Base-by-base conservation (phyloP, 2,113 vertebrate species). In the Stomatorhinus ivindoensis region DNA sequence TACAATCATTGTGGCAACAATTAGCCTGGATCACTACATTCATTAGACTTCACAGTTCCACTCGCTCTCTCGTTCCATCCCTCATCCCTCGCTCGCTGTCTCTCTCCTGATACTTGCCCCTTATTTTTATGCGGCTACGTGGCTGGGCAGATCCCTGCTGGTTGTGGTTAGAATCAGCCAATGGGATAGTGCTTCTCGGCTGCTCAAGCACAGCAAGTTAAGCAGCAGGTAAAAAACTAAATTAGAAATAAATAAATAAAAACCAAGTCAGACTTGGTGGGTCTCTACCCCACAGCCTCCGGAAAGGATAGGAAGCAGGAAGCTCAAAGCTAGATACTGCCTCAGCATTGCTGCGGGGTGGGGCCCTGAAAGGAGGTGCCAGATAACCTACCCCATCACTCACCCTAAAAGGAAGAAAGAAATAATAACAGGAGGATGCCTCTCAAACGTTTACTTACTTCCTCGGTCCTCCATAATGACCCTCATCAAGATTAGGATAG, bases 101-200 rank as follows among this genome's bases (percentile, higher is more conserved):
- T 91, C 89, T 82, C 42, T 39, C 65, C 47, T 53, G 31, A 44
- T 53, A 21, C 55, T 53, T 15, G 8, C 53, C 51, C 86, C 94
- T 94, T 91, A 95, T 96, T 89, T 55, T 93, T 93, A 95, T 96
- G 92, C 95, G 82, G 44, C 87, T 46, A 65, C 94, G 93, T n/a
- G 69, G 65, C 73, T 90, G 27, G 88, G 93, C 93, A 93, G 93
- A 93, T 93, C 87, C 42, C 87, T 92, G 90, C 91, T 89, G 92
- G 89, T 91, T 87, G 91, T 91, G 86, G 58, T 76, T 44, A 86
- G 90, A 89, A 51, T 89, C 88, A 53, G 84, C 31, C 58, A 73
- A 90, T 88, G 47, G 73, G 88, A 92, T 73, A 82, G 69, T 89
- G 88, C 61, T 87, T 86, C 44, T 90, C 44, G 76, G 76, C 27